A percentile compares a stretch with the other conserved stretches of the same genome.
Conservation (phyloP, 2,113 vertebrate species). For the Etia nguti region DNA sequence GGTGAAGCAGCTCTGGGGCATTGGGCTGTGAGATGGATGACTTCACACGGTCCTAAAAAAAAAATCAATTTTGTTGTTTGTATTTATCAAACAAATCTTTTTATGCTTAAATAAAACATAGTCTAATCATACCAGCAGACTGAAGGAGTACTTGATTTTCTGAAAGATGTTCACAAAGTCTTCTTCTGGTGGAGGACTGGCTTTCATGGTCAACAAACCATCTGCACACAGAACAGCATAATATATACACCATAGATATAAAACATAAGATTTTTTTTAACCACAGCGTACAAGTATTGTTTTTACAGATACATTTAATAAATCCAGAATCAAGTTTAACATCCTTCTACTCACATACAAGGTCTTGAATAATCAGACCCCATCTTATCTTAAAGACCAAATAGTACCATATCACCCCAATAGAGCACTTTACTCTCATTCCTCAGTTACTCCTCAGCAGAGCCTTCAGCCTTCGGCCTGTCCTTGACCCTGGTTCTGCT, state of each 20-base stretch:
- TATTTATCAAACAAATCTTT: not conserved
- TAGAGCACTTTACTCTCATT: not conserved
- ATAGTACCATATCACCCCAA: not conserved
- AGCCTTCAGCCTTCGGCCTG: not conserved
- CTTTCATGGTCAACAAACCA: conserved; percentile 73
- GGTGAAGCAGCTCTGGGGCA: conserved; percentile 78
- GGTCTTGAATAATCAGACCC: not conserved
- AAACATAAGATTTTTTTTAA: not conserved
- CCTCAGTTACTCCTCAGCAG: not conserved
- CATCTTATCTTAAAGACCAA: not conserved
- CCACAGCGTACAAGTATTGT: not conserved
- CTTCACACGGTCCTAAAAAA: conserved; percentile 76
- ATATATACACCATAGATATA: not conserved
- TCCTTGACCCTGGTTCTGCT: not conserved
- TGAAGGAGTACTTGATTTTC: conserved; percentile 86
- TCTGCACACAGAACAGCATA: conserved; percentile 58
- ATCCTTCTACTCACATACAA: not conserved
- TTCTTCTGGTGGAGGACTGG: conserved; percentile 71
- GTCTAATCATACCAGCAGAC: conserved; percentile 77
- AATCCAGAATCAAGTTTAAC: not conserved
- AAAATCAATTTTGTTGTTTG: not conserved
- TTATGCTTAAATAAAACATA: not conserved
- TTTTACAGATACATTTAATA: not conserved
- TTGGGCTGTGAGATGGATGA: conserved; percentile 74
- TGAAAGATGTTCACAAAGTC: conserved; percentile 80